Evolutionary conservation across 92 coral and sea anemone species (phyloP).

Genomic region (Zoanthus solanderi): DNA sequence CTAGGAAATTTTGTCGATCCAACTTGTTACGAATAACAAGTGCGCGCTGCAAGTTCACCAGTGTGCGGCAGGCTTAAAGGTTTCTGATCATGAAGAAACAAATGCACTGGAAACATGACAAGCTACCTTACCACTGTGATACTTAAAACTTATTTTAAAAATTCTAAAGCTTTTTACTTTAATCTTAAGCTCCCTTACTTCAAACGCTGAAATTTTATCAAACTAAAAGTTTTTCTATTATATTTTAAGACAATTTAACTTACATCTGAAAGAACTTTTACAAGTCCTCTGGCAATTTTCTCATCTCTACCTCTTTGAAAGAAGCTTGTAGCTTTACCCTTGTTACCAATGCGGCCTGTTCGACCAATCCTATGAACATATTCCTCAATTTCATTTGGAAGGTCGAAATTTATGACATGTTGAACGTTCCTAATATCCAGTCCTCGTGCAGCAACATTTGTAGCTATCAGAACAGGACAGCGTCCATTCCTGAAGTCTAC

Average conservation of each 20-base stretch:
- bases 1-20: too few species aligned
- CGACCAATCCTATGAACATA: conserved; percentile 95
- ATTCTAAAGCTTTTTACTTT: too few species aligned
- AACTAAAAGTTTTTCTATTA: too few species aligned
- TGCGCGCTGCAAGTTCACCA: too few species aligned
- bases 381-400: conserved; percentile 87
- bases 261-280: conserved; percentile 93
- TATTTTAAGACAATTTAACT: conserved; percentile 34
- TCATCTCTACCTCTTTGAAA: conserved; percentile 86
- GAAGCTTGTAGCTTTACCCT: conserved; percentile 89
- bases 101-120: too few species aligned
- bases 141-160: too few species aligned
- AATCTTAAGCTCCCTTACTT: too few species aligned
- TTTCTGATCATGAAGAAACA: too few species aligned
- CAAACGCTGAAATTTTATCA: neutral
- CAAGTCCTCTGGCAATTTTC: conserved; percentile 88
- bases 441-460: conserved; percentile 97
- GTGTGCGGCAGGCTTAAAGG: too few species aligned
- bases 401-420: conserved; percentile 92
- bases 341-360: conserved; percentile 93
- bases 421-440: conserved; percentile 89
- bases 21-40: too few species aligned
- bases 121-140: too few species aligned
- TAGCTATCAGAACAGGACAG: conserved; percentile 89
- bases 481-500: conserved; percentile 88